Evolutionary conservation across 2,797 vertebrate species (phyloP).

Genomic region (Hemitrygon akajei): DNA sequence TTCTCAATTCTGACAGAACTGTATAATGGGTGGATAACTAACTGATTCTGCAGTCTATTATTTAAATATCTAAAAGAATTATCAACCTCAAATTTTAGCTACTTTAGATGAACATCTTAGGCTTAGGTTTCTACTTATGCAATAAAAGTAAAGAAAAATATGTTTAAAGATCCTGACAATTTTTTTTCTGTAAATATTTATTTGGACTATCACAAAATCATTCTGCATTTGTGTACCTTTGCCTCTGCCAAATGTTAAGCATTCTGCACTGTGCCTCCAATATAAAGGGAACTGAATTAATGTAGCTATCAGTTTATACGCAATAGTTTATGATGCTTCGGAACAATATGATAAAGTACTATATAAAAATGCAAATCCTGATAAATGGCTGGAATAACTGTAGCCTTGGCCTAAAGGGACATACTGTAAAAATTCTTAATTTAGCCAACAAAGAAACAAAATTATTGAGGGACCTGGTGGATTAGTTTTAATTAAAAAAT

Average conservation of each 20-base stretch:
- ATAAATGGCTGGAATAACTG: no score
- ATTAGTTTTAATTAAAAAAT: constrained; percentile 7
- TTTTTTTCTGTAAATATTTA: background rate
- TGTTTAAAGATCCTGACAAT: background rate
- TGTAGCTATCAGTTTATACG: no score
- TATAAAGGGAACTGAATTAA: no score
- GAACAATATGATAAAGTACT: no score
- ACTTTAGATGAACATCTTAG: background rate
- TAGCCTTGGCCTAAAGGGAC: background rate
- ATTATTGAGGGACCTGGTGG: background rate
- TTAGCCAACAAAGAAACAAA: background rate
- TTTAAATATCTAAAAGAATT: background rate
- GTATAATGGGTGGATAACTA: background rate
- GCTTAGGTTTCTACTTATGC: background rate
- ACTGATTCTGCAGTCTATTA: background rate
- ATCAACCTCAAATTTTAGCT: background rate
- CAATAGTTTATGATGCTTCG: no score
- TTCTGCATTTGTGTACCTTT: background rate
- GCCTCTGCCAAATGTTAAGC: background rate
- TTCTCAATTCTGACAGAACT: background rate
- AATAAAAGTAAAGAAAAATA: background rate
- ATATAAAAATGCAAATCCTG: no score
- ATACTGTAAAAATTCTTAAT: background rate
- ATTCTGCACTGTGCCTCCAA: no score
- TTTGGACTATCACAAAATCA: background rate